phyloP scores from a whole-genome alignment of 2,113 vertebrate species.

The Pontoporia blainvillei region DNA sequence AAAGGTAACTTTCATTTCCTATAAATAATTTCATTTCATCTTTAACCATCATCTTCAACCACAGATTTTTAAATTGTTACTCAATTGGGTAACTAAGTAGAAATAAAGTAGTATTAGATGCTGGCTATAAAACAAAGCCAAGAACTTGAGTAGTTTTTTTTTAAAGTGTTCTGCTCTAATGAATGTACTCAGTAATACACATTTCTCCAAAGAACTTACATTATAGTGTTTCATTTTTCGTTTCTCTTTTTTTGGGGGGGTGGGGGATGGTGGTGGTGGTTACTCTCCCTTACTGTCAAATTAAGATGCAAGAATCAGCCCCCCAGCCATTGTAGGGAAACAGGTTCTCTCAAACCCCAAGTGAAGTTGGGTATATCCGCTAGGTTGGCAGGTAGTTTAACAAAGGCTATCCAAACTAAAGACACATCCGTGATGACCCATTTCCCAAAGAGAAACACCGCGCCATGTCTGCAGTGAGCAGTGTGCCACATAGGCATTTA shows the following conservation, averaged over 20 bases:
- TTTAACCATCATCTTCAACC: conserved; percentile 53
- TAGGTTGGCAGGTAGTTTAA: neutral
- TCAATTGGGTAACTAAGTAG: conserved; percentile 39
- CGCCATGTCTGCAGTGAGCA: accelerated
- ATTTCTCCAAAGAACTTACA: conserved; percentile 21
- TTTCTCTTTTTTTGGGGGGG: neutral
- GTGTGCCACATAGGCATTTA: accelerated
- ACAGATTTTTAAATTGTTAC: conserved; percentile 12
- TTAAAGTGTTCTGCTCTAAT: neutral
- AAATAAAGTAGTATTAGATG: conserved; percentile 49
- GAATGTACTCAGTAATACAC: conserved; percentile 4
- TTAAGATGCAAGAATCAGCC: neutral
- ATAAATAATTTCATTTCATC: conserved; percentile 22
- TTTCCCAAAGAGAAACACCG: neutral
- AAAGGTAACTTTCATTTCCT: conserved; percentile 63
- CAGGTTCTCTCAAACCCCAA: neutral
- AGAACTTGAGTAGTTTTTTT: neutral
- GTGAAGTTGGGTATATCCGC: neutral
- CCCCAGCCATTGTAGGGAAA: neutral
- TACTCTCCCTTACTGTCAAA: neutral
- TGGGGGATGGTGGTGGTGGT: accelerated
- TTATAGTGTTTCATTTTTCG: neutral
- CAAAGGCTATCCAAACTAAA: neutral
- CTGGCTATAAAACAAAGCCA: conserved; percentile 52
- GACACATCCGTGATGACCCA: neutral